Evolutionary conservation across 2,888 invertebrate genomes (phyloP).

Genomic region (Trichopria drosophilae): DNA sequence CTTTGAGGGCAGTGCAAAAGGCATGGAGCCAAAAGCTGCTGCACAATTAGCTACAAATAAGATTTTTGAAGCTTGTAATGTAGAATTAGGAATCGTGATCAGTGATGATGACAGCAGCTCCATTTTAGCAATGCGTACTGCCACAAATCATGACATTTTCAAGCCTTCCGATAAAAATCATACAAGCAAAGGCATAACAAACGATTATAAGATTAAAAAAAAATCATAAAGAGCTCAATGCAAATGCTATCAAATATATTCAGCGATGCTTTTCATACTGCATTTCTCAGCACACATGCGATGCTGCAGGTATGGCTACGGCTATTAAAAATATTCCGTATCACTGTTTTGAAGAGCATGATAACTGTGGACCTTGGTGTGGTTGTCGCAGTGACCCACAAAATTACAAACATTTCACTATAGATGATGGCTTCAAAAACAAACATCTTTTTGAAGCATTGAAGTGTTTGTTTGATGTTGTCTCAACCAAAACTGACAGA

Average conservation of each 20-base stretch:
- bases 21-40: constrained; percentile 13
- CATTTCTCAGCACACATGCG: constrained; percentile 5
- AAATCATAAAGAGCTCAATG: constrained; percentile 12
- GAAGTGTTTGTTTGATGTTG: constrained; percentile 1
- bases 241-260: constrained; percentile 2
- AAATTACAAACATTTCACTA: constrained; percentile 10
- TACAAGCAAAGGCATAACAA: constrained; percentile 11
- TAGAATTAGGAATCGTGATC: constrained; percentile 7
- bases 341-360: constrained; percentile 32
- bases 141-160: constrained; percentile 9
- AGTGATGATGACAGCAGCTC: constrained; percentile 13
- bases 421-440: constrained; percentile 9
- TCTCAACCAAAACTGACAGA: neutral
- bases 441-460: constrained; percentile 11
- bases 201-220: constrained; percentile 10
- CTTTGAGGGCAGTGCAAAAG: constrained; percentile 14
- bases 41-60: neutral
- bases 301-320: constrained; percentile 17
- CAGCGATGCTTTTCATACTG: constrained; percentile 11
- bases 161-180: constrained; percentile 16
- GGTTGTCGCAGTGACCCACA: constrained; percentile 23
- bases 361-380: constrained; percentile 33
- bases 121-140: constrained; percentile 4
- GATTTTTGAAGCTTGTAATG: constrained; percentile 2
- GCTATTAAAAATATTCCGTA: constrained; percentile 32